Evolutionary conservation across 1,140 invertebrate species (phyloP).

Genomic region (Tetramorium alpestre): DNA sequence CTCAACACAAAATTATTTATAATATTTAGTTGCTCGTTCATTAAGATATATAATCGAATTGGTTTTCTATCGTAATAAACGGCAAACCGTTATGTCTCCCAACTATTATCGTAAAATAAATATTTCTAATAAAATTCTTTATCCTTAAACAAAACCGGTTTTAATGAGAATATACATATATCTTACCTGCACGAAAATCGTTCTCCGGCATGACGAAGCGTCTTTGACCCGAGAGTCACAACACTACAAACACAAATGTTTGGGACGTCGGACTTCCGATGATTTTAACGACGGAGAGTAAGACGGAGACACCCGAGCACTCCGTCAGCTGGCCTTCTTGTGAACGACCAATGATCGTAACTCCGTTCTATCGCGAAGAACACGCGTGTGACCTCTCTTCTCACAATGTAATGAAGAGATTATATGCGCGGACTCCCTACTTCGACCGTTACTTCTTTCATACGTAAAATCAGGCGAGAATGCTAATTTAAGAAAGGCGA

Average conservation of each 20-base stretch:
- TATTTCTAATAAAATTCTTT: neutral
- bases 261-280: neutral
- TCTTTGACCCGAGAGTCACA: constrained; percentile 6
- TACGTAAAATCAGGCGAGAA: neutral
- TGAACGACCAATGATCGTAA: constrained; percentile 52
- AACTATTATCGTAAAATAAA: neutral
- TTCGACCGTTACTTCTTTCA: neutral
- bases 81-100: neutral
- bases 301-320: constrained; percentile 20
- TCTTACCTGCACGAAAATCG: constrained; percentile 60
- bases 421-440: neutral
- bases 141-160: neutral
- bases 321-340: constrained; percentile 42
- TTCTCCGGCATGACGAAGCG: constrained; percentile 42
- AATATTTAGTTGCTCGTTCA: neutral
- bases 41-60: neutral
- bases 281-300: neutral
- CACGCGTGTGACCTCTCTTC: constrained; percentile 33
- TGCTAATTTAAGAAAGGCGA: constrained; percentile 19
- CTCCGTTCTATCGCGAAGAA: constrained; percentile 54
- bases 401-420: constrained; percentile 29
- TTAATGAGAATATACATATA: neutral
- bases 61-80: neutral
- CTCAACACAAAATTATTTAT: neutral
- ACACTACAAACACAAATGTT: neutral